These are phyloP conservation scores for Aurelia aurita DNA, from an alignment of 30 jellyfish, hydroid and myxozoan genomes.

Conservation along the genomic window DNA sequence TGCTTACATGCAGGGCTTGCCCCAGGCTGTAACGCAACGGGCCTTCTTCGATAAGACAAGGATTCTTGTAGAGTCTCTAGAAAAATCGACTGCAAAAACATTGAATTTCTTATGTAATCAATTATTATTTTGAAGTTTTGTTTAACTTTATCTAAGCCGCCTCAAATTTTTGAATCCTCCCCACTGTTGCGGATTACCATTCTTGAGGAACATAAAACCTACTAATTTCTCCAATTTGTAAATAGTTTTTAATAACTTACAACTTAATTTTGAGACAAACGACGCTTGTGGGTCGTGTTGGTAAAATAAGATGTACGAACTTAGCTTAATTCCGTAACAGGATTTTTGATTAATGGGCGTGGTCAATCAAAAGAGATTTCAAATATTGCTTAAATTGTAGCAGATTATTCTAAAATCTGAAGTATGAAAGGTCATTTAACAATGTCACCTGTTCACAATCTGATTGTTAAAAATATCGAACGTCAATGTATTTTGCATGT, in stretches of 20 bases:
- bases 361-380: background rate
- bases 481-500: too few species aligned
- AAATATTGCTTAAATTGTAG: background rate
- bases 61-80: background rate
- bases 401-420: background rate
- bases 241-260: background rate
- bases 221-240: constrained; percentile 1
- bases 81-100: background rate
- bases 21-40: too few species aligned
- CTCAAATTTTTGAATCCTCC: too few species aligned
- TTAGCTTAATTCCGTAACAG: background rate
- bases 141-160: too few species aligned
- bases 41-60: too few species aligned
- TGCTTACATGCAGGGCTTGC: too few species aligned
- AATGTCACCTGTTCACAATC: background rate
- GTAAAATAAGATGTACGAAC: constrained; percentile 2
- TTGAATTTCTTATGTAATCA: background rate
- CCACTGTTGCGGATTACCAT: background rate
- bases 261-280: constrained; percentile 1
- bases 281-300: background rate
- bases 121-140: too few species aligned
- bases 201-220: constrained; percentile 4
- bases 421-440: constrained; percentile 14
- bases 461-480: too few species aligned
- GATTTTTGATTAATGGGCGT: constrained; percentile 1